These are phyloP conservation scores for Pandemis cinnamomeana DNA, from an alignment of 2,888 invertebrate species.

Conservation along the genomic window DNA sequence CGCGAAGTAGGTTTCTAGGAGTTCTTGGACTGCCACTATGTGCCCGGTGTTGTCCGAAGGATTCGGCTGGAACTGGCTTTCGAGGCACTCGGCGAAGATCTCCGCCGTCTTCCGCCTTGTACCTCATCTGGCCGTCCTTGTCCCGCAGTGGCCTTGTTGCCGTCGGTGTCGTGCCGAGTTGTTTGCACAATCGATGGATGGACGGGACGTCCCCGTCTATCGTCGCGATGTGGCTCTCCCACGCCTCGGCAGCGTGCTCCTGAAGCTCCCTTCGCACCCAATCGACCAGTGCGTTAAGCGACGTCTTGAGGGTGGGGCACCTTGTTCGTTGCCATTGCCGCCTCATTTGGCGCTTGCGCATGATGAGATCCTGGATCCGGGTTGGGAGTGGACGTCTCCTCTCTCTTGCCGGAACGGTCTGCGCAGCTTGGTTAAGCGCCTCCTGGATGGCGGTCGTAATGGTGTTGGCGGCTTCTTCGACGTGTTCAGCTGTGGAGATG, in stretches of 20 bases:
- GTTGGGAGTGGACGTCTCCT: background rate
- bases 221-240: conserved; percentile 18
- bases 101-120: conserved; percentile 36
- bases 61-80: conserved; percentile 30
- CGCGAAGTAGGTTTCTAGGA: background rate
- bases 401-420: conserved; percentile 10
- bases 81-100: conserved; percentile 28
- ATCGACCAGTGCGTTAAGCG: background rate
- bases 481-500: background rate
- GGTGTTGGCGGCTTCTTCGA: background rate
- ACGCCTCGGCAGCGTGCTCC: background rate
- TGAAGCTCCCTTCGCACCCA: background rate
- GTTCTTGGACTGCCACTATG: conserved; percentile 1
- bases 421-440: conserved; percentile 1
- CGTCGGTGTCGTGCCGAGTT: background rate
- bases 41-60: background rate
- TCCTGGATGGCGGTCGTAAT: background rate
- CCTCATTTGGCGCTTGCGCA: conserved; percentile 23
- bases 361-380: background rate
- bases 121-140: background rate
- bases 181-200: conserved; percentile 20
- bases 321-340: conserved; percentile 20
- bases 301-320: conserved; percentile 18
- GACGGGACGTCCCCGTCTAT: background rate
- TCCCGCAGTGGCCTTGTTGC: conserved; percentile 12